Evolutionary conservation across 2,797 vertebrate genomes (phyloP), one percentile per base, ranked within the genome.

Genomic region (Parambassis ranga): DNA sequence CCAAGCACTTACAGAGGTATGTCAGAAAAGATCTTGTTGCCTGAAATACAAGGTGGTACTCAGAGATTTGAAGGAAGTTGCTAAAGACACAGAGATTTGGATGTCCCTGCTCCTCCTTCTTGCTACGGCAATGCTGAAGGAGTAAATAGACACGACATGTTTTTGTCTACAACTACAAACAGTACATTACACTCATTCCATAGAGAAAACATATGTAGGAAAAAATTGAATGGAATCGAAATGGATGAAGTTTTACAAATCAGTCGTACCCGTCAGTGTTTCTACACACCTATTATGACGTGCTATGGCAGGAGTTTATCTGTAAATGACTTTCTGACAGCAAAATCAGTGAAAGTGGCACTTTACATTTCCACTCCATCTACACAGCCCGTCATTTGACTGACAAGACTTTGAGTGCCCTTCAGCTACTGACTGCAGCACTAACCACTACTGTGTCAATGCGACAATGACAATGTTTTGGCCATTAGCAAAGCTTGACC

Each of bases 1-100:
- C 58, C 83, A 92, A 63, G 90, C 94, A 33, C 90, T 93, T 9
- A 67, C 59, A 44, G 90, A 92, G 92, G 92, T 92, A 90, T 16
- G 19, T 43, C 56, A 27, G 7, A 26, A 5, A 18, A 61, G 22
- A 1, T 53, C 15, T 18, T 33, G 22, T 39, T 1, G 15, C 33
- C 33, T 33, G 2, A 41, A 11, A 22, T n/a, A n/a, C n/a, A n/a
- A n/a, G n/a, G n/a, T n/a, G n/a, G n/a, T n/a, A n/a, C n/a, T n/a
- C n/a, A n/a, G n/a, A n/a, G n/a, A n/a, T n/a, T n/a, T n/a, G n/a
- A n/a, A n/a, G n/a, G n/a, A n/a, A n/a, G n/a, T n/a, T n/a, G n/a
- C n/a, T n/a, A n/a, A n/a, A n/a, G n/a, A n/a, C n/a, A n/a, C n/a
- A n/a, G n/a, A n/a, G n/a, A n/a, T n/a, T n/a, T n/a, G n/a, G n/a